phyloP scores from a whole-genome alignment of 2,113 vertebrate species.

The Drymodes brunneopygia region DNA sequence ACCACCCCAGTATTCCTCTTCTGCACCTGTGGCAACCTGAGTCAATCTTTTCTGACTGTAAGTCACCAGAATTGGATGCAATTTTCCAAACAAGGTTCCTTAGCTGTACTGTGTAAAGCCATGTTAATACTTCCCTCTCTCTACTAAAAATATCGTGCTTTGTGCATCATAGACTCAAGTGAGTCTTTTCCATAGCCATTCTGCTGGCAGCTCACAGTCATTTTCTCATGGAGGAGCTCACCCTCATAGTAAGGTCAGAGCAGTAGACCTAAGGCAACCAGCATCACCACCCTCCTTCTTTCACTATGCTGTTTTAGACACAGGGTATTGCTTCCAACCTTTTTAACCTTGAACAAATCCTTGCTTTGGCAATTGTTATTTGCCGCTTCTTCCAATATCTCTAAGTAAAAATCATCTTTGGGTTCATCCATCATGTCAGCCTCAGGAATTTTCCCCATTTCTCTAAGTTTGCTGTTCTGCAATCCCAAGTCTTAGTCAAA shows the following conservation, averaged over 20 bases:
- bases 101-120: not conserved
- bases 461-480: not conserved
- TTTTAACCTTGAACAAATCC: not conserved
- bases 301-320: not conserved
- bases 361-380: not conserved
- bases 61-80: not conserved
- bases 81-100: conserved; percentile 19
- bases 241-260: not conserved
- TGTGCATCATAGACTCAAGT: not conserved
- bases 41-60: not conserved
- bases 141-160: not conserved
- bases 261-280: not conserved
- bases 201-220: not conserved
- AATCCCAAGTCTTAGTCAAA: not conserved
- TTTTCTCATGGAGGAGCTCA: not conserved
- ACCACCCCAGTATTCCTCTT: not conserved
- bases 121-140: not conserved
- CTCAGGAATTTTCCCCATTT: not conserved
- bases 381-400: not conserved
- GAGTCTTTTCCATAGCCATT: conserved; percentile 15
- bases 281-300: not conserved
- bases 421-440: not conserved
- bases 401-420: not conserved
- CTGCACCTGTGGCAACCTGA: not conserved
- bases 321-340: not conserved